A percentile compares a stretch with the other conserved stretches of the same genome.
Conservation (phyloP, 2,113 vertebrate species). For the Xiphophorus couchianus region DNA sequence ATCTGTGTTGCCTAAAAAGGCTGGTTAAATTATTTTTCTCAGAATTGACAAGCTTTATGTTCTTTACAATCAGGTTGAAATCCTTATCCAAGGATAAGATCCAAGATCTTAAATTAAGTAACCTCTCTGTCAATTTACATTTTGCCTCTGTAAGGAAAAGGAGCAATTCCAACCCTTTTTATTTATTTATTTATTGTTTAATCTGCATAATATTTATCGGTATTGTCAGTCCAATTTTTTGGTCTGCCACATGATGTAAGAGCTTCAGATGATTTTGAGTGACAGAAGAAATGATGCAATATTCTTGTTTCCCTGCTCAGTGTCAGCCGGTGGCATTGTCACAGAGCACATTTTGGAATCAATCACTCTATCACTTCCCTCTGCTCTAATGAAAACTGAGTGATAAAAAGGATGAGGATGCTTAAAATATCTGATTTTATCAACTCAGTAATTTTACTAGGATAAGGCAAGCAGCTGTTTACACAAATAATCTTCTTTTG, state of each 20-base stretch:
- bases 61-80: not conserved
- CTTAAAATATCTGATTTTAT: slow-evolving; percentile 56
- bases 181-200: slow-evolving; percentile 33
- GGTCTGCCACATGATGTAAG: slow-evolving; percentile 37
- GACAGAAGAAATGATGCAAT: slow-evolving; percentile 58
- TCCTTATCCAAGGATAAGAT: not conserved
- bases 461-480: slow-evolving; percentile 13
- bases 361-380: slow-evolving; percentile 46
- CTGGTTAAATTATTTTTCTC: no score
- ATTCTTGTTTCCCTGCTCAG: slow-evolving; percentile 40
- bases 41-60: no score
- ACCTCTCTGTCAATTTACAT: not conserved
- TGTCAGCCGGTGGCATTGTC: slow-evolving; percentile 48
- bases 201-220: slow-evolving; percentile 13
- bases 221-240: slow-evolving; percentile 47
- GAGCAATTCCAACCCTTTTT: slow-evolving; percentile 15
- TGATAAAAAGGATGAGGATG: slow-evolving; percentile 49
- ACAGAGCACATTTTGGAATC: slow-evolving; percentile 52
- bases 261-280: slow-evolving; percentile 44
- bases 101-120: not conserved
- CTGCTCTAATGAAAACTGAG: slow-evolving; percentile 28
- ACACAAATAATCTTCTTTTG: slow-evolving; percentile 40
- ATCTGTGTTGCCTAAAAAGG: no score
- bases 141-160: not conserved
- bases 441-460: slow-evolving; percentile 41